Evolutionary conservation across 2,888 invertebrate species (phyloP).

Genomic region (Caprella mutica): DNA sequence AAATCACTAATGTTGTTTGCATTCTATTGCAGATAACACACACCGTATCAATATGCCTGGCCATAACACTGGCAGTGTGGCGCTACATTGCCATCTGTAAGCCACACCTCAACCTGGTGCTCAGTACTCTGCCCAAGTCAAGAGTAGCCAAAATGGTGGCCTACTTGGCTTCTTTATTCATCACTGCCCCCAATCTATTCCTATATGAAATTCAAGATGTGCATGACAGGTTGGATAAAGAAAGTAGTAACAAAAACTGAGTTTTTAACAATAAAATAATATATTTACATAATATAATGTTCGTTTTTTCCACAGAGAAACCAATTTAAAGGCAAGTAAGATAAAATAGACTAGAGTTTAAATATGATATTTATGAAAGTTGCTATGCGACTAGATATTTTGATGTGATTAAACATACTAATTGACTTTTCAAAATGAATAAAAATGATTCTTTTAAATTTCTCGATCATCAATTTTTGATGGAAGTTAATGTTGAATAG

Average conservation of each 20-base stretch:
- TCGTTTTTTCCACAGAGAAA: neutral
- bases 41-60: conserved; percentile 86
- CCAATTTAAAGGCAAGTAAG: conserved; percentile 8
- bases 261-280: neutral
- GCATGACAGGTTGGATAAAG: no score
- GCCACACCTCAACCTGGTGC: conserved; percentile 65
- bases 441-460: no score
- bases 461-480: no score
- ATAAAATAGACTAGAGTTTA: no score
- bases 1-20: no score
- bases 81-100: conserved; percentile 73
- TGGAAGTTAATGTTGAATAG: no score
- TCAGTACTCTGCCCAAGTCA: conserved; percentile 70
- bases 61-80: conserved; percentile 85
- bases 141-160: conserved; percentile 63
- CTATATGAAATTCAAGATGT: conserved; percentile 62
- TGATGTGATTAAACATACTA: no score
- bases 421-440: no score
- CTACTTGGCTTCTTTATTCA: conserved; percentile 67
- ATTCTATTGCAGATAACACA: conserved; percentile 50
- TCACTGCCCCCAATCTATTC: conserved; percentile 75
- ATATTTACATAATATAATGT: neutral
- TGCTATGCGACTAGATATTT: no score
- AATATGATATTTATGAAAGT: no score
- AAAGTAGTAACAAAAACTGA: no score